phyloP scores from a whole-genome alignment of 2,888 invertebrate species.

The Therioaphis trifolii region DNA sequence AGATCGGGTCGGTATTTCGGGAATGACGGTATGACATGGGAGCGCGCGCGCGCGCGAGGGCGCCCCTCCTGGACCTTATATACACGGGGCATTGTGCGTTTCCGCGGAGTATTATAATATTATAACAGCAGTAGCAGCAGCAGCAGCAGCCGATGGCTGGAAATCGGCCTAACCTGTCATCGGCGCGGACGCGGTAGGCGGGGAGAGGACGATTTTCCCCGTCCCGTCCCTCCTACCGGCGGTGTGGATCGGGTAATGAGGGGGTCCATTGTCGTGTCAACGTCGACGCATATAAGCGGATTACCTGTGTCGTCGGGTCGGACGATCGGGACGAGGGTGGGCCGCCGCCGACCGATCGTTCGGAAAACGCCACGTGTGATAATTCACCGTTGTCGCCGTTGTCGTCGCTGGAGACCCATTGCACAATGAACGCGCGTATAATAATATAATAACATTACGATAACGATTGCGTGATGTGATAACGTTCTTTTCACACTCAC shows the following conservation, averaged over 20 bases:
- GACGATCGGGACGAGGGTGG: background rate
- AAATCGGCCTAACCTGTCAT: constrained; percentile 33
- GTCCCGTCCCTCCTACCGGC: too few species aligned
- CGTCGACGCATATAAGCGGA: constrained; percentile 39
- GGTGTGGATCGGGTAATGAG: too few species aligned
- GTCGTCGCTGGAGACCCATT: background rate
- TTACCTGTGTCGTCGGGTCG: constrained; percentile 45
- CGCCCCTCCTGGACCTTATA: too few species aligned
- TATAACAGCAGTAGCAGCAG: too few species aligned
- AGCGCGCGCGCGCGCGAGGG: too few species aligned
- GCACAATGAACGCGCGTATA: constrained; percentile 11
- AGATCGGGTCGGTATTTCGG: background rate
- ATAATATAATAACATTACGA: constrained; percentile 11
- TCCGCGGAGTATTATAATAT: too few species aligned
- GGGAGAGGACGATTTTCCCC: background rate
- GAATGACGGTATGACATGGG: too few species aligned
- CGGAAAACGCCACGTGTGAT: constrained; percentile 27
- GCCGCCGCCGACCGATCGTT: constrained; percentile 8
- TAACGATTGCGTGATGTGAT: constrained; percentile 47
- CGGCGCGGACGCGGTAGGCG: background rate
- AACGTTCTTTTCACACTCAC: constrained; percentile 26
- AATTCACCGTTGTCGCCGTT: background rate
- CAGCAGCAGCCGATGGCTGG: background rate
- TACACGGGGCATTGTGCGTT: constrained; percentile 48
- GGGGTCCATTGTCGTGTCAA: constrained; percentile 17